These are phyloP conservation scores for Bombycilla garrulus DNA, from an alignment of 2,113 vertebrate genomes.

Conservation along the genomic window DNA sequence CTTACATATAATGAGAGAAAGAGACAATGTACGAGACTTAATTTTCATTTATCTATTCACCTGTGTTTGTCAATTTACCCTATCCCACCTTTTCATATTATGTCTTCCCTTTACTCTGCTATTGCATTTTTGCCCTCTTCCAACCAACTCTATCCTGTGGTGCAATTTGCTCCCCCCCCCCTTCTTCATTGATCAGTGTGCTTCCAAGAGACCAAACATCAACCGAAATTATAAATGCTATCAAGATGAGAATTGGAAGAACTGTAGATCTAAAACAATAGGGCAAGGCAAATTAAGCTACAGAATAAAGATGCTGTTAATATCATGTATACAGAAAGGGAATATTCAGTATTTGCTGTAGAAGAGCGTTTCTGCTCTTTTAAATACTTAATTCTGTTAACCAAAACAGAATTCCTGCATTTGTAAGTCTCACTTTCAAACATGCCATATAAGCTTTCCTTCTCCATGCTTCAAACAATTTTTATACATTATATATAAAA, in stretches of 20 bases:
- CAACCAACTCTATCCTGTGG: not conserved
- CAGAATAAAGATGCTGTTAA: not conserved
- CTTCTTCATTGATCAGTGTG: not conserved
- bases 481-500: not conserved
- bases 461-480: not conserved
- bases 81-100: not conserved
- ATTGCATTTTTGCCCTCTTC: not conserved
- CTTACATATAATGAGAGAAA: not conserved
- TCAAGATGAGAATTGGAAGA: not conserved
- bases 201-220: not conserved
- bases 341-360: not conserved
- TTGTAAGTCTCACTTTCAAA: not conserved
- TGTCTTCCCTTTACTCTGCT: not conserved
- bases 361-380: not conserved
- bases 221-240: not conserved
- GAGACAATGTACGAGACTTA: not conserved
- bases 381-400: not conserved
- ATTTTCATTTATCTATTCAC: not conserved
- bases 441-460: not conserved
- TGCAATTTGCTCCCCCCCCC: not conserved
- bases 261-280: not conserved
- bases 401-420: not conserved
- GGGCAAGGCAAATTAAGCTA: not conserved
- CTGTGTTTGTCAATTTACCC: not conserved
- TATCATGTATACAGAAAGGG: not conserved